Evolutionary conservation across 2,797 vertebrate species (phyloP).

Genomic region (Crypturellus tataupa): DNA sequence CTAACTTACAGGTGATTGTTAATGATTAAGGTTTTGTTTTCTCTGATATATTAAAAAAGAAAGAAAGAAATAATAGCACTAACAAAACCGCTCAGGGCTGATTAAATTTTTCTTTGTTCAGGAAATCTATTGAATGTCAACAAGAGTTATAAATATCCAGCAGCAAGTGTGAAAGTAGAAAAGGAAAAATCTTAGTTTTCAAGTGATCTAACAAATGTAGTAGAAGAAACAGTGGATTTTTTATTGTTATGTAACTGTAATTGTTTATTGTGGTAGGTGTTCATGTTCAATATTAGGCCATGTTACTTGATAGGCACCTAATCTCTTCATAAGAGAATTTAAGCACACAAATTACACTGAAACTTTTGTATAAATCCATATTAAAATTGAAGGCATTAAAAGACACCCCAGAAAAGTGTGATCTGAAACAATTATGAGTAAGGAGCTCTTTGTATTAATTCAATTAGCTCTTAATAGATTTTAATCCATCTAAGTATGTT

Average conservation of each 20-base stretch:
- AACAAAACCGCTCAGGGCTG: neutral
- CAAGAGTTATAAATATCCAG: slow-evolving; percentile 18
- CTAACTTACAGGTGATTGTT: slow-evolving; percentile 1
- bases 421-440: neutral
- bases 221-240: neutral
- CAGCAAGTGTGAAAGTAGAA: neutral
- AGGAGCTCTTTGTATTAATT: neutral
- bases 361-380: neutral
- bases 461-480: neutral
- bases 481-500: neutral
- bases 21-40: slow-evolving; percentile 44
- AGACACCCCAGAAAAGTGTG: neutral
- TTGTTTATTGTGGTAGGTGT: neutral
- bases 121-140: neutral
- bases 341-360: neutral
- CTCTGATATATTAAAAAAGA: slow-evolving; percentile 41
- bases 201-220: neutral
- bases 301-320: neutral
- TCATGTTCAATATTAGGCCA: neutral
- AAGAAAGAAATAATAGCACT: slow-evolving; percentile 3
- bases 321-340: neutral
- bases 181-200: neutral
- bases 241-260: neutral
- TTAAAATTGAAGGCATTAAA: neutral
- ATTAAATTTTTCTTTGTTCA: slow-evolving; percentile 29